phyloP scores from a whole-genome alignment of 1,140 invertebrate genomes.

The Asobara japonica region DNA sequence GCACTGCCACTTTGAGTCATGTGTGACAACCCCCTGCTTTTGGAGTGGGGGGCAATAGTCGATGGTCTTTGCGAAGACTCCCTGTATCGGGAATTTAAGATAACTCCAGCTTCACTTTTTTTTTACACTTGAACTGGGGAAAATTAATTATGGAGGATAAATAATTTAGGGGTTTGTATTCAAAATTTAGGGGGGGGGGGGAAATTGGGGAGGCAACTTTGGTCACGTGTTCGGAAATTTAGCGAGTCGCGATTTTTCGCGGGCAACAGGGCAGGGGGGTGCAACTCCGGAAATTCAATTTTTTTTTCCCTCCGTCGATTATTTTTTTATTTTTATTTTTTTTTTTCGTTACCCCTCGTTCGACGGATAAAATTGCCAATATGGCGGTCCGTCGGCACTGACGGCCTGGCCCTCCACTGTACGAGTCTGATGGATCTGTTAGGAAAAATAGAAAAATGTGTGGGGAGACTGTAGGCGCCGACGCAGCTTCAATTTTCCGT shows the following conservation, averaged over 20 bases:
- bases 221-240: too few relatives aligned
- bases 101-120: neutral
- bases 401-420: conserved; percentile 17
- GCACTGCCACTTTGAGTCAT: neutral
- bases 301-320: too few relatives aligned
- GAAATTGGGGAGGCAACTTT: too few relatives aligned
- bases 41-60: neutral
- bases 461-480: neutral
- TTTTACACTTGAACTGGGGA: too few relatives aligned
- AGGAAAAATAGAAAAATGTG: conserved; percentile 2
- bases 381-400: conserved; percentile 7
- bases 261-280: too few relatives aligned
- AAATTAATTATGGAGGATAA: too few relatives aligned
- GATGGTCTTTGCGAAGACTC: neutral
- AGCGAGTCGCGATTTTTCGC: too few relatives aligned
- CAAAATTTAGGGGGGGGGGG: too few relatives aligned
- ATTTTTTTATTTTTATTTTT: too few relatives aligned
- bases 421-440: neutral
- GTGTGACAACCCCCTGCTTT: neutral
- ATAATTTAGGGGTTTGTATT: too few relatives aligned
- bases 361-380: neutral
- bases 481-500: neutral
- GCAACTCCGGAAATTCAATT: neutral
- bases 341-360: too few relatives aligned
- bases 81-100: neutral